A percentile compares a stretch with the other conserved stretches of the same genome.
Conservation (phyloP, 2,888 invertebrate species). For the Athalia rosae region DNA sequence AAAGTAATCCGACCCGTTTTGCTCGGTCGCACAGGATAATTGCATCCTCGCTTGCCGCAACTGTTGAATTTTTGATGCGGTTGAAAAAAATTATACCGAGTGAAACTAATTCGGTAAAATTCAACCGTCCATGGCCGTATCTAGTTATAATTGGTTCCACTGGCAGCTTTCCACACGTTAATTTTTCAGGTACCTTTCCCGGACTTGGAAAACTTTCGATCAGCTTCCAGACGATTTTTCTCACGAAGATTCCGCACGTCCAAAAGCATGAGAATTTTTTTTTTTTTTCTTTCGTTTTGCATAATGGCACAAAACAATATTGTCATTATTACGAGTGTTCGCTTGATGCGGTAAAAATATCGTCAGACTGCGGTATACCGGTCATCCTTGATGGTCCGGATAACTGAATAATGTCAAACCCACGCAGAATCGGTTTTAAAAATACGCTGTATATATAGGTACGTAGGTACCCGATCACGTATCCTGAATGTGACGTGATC, state of each 20-base stretch:
- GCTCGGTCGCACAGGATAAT: conserved; percentile 36
- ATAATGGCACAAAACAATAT: background rate
- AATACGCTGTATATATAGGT: background rate
- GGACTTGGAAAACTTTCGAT: background rate
- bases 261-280: too few relatives aligned
- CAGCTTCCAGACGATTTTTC: background rate
- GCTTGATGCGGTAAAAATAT: background rate
- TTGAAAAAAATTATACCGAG: conserved; percentile 5
- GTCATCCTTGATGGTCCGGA: conserved; percentile 29
- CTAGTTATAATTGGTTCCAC: conserved; percentile 37
- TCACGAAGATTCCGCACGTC: background rate
- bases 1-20: conserved; percentile 1
- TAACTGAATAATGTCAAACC: conserved; percentile 3
- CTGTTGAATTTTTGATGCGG: conserved; percentile 24
- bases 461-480: too few relatives aligned
- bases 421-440: background rate
- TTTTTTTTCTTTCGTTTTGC: background rate
- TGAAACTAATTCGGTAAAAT: conserved; percentile 17
- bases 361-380: background rate
- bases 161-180: background rate
- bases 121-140: conserved; percentile 24
- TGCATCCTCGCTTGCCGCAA: conserved; percentile 28
- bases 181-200: background rate
- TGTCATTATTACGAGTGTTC: background rate
- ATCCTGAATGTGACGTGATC: too few relatives aligned